Conservation (phyloP, 2,797 vertebrate genomes). For the Anolis apletophallus region DNA sequence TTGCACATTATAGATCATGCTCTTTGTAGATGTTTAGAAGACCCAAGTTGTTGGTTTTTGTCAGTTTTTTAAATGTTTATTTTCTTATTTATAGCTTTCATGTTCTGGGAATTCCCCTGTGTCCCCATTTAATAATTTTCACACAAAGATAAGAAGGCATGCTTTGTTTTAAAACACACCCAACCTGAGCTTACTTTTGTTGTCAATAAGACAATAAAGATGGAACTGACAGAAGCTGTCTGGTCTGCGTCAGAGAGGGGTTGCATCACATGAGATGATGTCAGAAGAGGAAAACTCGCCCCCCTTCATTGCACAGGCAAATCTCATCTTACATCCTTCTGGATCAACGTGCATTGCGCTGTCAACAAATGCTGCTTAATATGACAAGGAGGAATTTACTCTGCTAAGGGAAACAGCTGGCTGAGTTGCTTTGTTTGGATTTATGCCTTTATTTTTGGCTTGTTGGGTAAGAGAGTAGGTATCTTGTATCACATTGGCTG, state of each 20-base stretch:
- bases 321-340: not conserved
- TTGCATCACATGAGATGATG: not conserved
- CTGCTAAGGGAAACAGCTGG: slow-evolving; percentile 37
- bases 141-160: not conserved
- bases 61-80: not conserved
- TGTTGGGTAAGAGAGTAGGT: slow-evolving; percentile 18
- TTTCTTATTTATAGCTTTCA: no score
- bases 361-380: slow-evolving; percentile 35
- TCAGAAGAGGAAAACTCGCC: not conserved
- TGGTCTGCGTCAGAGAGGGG: not conserved
- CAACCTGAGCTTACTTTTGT: not conserved
- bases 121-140: not conserved
- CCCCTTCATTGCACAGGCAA: not conserved
- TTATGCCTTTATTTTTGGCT: slow-evolving; percentile 37
- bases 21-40: not conserved
- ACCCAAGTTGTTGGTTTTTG: not conserved
- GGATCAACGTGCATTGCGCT: slow-evolving; percentile 16
- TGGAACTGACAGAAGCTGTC: not conserved
- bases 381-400: slow-evolving; percentile 19
- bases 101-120: not conserved
- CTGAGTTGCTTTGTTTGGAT: slow-evolving; percentile 38
- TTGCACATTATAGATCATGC: not conserved
- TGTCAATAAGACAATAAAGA: not conserved
- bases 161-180: not conserved
- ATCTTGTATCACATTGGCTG: slow-evolving; percentile 7